A percentile compares a stretch with the other conserved stretches of the same genome.
phyloP scores from a whole-genome alignment of 2,888 invertebrate species.

The Napeogenes inachia region DNA sequence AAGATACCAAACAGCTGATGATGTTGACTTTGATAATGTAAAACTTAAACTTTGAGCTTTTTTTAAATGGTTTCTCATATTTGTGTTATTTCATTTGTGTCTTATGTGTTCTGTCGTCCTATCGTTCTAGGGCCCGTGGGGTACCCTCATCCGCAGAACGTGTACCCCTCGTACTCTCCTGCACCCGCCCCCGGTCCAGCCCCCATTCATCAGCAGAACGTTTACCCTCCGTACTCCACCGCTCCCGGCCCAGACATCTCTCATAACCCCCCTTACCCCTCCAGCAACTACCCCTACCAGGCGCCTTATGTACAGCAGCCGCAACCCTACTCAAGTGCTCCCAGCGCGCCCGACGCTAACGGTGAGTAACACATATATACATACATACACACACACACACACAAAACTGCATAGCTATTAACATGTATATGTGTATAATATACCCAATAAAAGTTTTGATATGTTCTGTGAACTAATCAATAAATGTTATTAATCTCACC shows the following conservation, averaged over 20 bases:
- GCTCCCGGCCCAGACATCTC: slow-evolving; percentile 37
- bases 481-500: too few relatives aligned
- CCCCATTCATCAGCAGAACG: slow-evolving; percentile 32
- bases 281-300: slow-evolving; percentile 30
- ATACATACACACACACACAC: neutral
- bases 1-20: too few relatives aligned
- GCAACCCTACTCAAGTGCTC: slow-evolving; percentile 33
- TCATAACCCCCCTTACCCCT: slow-evolving; percentile 33
- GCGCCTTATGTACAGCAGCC: slow-evolving; percentile 25
- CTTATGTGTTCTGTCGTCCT: neutral
- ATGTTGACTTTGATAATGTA: neutral
- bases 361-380: slow-evolving; percentile 36
- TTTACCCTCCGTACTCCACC: slow-evolving; percentile 38
- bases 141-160: slow-evolving; percentile 32
- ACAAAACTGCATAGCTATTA: too few relatives aligned
- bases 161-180: slow-evolving; percentile 33
- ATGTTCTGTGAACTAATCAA: too few relatives aligned
- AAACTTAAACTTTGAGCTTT: neutral
- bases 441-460: too few relatives aligned
- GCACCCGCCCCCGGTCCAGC: slow-evolving; percentile 39
- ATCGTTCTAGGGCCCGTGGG: slow-evolving; percentile 31
- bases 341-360: slow-evolving; percentile 52
- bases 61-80: neutral
- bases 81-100: neutral
- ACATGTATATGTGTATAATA: too few relatives aligned